Base-by-base conservation (phyloP, 2,888 invertebrate species). In the Rambutsinella grinnellia region DNA sequence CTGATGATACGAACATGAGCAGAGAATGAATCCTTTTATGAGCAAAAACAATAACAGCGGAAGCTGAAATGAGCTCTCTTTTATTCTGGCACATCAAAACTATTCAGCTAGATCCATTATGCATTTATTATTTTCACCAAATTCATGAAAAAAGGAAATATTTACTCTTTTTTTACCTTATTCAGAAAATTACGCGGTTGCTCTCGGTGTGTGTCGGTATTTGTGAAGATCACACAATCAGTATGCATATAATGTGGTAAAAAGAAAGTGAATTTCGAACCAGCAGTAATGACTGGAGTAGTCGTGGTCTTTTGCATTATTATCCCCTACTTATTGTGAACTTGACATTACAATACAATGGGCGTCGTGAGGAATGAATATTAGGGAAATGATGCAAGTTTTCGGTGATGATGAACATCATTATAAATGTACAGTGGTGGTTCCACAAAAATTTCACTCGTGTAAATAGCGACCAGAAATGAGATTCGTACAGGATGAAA, bases 261-360 rank as follows among this genome's bases (percentile, higher is more conserved):
- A 21, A 36, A 13, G 19, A 17, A 49, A 10, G 21, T 2, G 21
- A 17, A 2, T 21, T 53, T 21, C 21, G 21, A 17, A 21, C 21
- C 53, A 21, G 53, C 21, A 53, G 53, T 53, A 17, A 53, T 53
- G 13, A 13, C 36, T 36, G 49, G n/a, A 17, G 15, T 27, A 10
- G 28, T 46, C 75, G 75, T 75, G 75, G 67, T 75, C 75, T 44
- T 68, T 72, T 54, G 60, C 58, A 60, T 68, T 68, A 62, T 74
- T 75, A 75, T 75, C 67, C 49, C 51, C 68, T 28, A n/a, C 56
- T 68, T 68, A 49, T 62, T 62, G 61, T 61, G 62, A 75, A 68
- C 75, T 75, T 68, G 75, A 75, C 75, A 75, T 75, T 75, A 68
- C 44, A 68, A 75, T 68, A 75, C 75, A 75, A 75, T 75, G 67